Base-by-base conservation (phyloP, 2,888 invertebrate genomes). In the Gari tellinella region DNA sequence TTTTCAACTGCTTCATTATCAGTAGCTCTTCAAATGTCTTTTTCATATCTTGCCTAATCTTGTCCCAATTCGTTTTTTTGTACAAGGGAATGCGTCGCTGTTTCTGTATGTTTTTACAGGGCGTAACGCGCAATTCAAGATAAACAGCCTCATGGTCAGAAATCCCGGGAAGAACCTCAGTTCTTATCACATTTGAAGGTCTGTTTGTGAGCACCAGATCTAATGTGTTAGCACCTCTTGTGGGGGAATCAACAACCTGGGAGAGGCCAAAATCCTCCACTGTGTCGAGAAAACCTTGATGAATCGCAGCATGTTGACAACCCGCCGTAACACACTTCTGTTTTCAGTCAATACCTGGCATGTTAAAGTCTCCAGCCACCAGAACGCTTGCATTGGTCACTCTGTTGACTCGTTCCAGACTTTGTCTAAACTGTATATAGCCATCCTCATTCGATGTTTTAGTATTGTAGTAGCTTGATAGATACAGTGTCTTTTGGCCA, bases 61-160 rank as follows among this genome's bases (percentile, higher is more conserved):
- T 19, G 2, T 69, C 58, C 69, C 69, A 66, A 3, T 63, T 46
- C 46, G 66, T 58, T 17, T 70, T 70, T 14, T 53, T 63, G 38
- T 75, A 75, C 14, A 62, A 25, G 1, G 55, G 48, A n/a, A 70
- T 66, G 5, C 51, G 49, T 31, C 69, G 38, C 10, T 48, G 46
- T 31, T 45, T 52, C 53, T 69, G 65, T 48, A 10, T 38, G 17
- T 2, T 19, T n/a, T 26, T 61, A 12, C 7, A 12, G 17, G 69
- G 61, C n/a, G 12, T 55, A 0, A 48, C 49, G 19, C 45, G 25
- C 12, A 72, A 8, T 19, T 72, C 64, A 8, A 45, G 8, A 40
- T 38, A 72, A 0, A 51, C 63, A 17, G 67, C 52, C 26, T 66
- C 75, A 46, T 76, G 76, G 26, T 76, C 72, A n/a, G 72, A 76